Conservation (phyloP, 2,888 invertebrate species). For the Mythimna loreyi region DNA sequence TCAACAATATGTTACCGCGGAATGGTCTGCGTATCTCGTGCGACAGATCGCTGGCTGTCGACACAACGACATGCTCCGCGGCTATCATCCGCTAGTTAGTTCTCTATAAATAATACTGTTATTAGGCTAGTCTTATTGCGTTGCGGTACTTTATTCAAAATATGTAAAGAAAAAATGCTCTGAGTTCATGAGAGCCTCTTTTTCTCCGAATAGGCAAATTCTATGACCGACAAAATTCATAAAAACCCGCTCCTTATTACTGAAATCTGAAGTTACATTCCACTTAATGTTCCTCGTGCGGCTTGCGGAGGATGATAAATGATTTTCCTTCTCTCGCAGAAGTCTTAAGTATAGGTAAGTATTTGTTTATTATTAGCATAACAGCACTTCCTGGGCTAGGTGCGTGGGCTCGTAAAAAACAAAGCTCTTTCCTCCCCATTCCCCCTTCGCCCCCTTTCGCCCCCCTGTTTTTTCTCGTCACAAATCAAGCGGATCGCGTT, state of each 20-base stretch:
- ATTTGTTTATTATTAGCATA: constrained; percentile 50
- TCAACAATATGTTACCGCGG: constrained; percentile 62
- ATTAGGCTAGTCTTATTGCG: constrained; percentile 36
- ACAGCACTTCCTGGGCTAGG: constrained; percentile 46
- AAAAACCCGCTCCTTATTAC: not conserved
- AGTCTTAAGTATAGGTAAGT: constrained; percentile 20
- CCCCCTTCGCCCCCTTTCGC: constrained; percentile 7
- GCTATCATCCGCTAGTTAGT: constrained; percentile 46
- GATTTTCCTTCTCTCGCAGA: constrained; percentile 23
- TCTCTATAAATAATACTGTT: constrained; percentile 50
- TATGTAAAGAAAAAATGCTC: constrained; percentile 19
- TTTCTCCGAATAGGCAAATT: constrained; percentile 2
- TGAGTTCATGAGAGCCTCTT: not conserved
- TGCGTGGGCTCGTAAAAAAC: constrained; percentile 67
- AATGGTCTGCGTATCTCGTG: constrained; percentile 53
- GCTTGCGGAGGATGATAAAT: constrained; percentile 11
- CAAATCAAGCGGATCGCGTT: constrained; percentile 77
- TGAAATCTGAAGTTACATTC: constrained; percentile 1
- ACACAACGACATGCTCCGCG: constrained; percentile 23
- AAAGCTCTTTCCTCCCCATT: constrained; percentile 52
- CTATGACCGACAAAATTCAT: not conserved
- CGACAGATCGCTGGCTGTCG: constrained; percentile 33
- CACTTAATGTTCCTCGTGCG: not conserved
- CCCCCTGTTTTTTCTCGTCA: constrained; percentile 65
- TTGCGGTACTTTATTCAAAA: constrained; percentile 37